Evolutionary conservation across 2,888 invertebrate genomes (phyloP), one percentile per base, ranked within the genome.

Genomic region (Andrena praecox): DNA sequence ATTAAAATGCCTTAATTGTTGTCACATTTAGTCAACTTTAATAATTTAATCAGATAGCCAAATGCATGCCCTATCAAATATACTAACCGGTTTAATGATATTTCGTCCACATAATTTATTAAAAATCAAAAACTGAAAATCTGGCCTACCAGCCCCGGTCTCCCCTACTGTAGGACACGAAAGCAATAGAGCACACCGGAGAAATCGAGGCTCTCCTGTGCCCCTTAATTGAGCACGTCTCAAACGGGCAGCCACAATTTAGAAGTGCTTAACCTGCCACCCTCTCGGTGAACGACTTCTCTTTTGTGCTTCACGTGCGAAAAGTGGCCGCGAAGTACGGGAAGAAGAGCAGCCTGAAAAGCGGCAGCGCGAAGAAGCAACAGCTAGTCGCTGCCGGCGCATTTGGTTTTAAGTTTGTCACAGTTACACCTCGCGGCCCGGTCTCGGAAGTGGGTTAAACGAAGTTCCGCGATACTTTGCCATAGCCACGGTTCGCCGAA

Each of bases 391-490:
- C 68, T 75, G 73, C 71, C 59, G 78, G 63, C 64, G 78, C 80
- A 69, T 85, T 85, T 83, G 87, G 85, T 88, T 91, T 89, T 84
- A 90, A 90, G 85, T 90, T 90, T 80, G 89, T 87, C 89, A 89
- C 89, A 89, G 89, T 91, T 91, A 78, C 80, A 83, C 78, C 78
- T 62, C 54, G 79, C 59, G 70, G 29, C 64, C 35, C 60, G 80
- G 73, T 77, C 80, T 79, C 71, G 85, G 90, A 93, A 93, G 91
- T 93, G 89, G 93, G 92, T 92, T 93, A 93, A 92, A 91, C 90
- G 89, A 91, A 91, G 89, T 92, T 88, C 64, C 77, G 69, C 50
- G 83, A 82, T 80, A 82, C 83, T 85, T 82, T 63, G 77, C 68
- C 59, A 74, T 66, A 50, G 73, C 73, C 73, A 66, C 73, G 59